These are phyloP conservation scores for Clarias pachynema DNA, from an alignment of 2,797 vertebrate species.

Conservation along the genomic window DNA sequence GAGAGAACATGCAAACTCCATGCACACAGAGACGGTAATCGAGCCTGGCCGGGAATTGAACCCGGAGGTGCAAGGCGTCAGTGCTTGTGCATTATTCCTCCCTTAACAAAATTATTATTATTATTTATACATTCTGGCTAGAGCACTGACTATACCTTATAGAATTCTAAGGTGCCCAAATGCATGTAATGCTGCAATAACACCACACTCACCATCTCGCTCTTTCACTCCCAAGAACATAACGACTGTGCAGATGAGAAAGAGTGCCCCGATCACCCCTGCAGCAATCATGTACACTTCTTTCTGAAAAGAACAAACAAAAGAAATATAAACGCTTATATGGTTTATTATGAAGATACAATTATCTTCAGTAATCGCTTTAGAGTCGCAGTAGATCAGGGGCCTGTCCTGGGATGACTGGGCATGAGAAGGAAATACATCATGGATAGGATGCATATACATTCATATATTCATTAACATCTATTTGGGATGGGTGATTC, in stretches of 20 bases:
- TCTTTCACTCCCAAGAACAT: slow-evolving; percentile 93
- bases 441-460: not conserved
- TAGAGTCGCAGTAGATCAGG: not conserved
- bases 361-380: not conserved
- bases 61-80: no score
- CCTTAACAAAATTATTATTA: not conserved
- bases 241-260: slow-evolving; percentile 83
- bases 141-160: not conserved
- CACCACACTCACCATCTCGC: slow-evolving; percentile 82
- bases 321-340: not conserved
- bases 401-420: no score
- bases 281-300: slow-evolving; percentile 91
- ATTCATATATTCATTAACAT: not conserved
- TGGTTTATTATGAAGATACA: no score
- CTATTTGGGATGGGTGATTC: not conserved
- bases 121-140: not conserved
- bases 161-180: not conserved
- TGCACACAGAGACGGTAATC: no score
- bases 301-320: slow-evolving; percentile 72
- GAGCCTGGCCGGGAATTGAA: no score
- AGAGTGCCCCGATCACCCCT: slow-evolving; percentile 83
- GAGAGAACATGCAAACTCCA: no score
- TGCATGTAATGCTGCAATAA: not conserved
- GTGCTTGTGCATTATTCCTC: not conserved
- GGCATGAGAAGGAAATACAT: not conserved